These are phyloP conservation scores for Apistogramma diplotaenia DNA, from an alignment of 2,113 vertebrate species.

Conservation along the genomic window DNA sequence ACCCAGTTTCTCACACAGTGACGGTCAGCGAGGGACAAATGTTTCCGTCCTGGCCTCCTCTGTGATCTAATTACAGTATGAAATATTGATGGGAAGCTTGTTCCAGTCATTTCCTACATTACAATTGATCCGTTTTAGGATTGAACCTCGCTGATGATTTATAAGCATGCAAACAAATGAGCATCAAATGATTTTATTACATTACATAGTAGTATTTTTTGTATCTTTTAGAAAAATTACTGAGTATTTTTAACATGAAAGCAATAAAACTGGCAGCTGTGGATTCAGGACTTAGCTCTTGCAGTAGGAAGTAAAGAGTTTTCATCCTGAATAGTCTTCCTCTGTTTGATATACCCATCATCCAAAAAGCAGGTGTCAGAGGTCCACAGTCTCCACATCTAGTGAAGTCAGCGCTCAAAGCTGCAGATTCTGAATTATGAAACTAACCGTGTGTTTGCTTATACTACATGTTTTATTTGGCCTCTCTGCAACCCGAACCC, in stretches of 20 bases:
- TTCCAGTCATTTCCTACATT: background rate
- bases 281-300: background rate
- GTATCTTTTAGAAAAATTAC: too few relatives aligned
- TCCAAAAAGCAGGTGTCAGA: background rate
- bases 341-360: background rate
- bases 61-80: conserved; percentile 4
- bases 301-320: background rate
- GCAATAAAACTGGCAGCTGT: too few relatives aligned
- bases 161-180: background rate
- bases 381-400: background rate
- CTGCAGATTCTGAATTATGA: background rate
- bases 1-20: conserved; percentile 1
- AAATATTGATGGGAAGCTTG: conserved; percentile 42
- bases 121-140: background rate
- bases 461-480: background rate
- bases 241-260: too few relatives aligned
- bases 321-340: background rate
- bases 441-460: background rate
- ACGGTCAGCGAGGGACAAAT: background rate
- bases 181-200: background rate
- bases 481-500: background rate
- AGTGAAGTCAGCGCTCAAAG: background rate
- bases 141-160: background rate
- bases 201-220: too few relatives aligned
- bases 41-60: conserved; percentile 30